These are phyloP conservation scores for Lucilia sericata DNA, from an alignment of 1,140 invertebrate genomes.

Conservation along the genomic window DNA sequence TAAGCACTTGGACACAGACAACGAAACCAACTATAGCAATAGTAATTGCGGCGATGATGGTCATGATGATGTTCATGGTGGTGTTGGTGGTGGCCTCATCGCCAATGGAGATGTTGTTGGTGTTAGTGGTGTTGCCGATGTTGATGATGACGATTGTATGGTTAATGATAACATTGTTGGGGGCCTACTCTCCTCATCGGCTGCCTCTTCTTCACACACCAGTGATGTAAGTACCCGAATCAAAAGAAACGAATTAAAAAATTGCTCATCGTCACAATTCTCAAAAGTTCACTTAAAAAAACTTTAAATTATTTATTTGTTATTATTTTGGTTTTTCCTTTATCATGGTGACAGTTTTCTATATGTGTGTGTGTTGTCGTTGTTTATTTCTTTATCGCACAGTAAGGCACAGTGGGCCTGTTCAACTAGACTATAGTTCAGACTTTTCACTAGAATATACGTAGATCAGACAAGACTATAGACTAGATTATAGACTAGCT, in stretches of 20 bases:
- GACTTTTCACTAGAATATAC: too few relatives aligned
- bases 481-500: too few relatives aligned
- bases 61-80: constrained; percentile 40
- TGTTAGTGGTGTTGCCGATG: not conserved
- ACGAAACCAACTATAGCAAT: constrained; percentile 70
- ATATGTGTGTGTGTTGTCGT: not conserved
- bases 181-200: constrained; percentile 43
- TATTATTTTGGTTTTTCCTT: not conserved
- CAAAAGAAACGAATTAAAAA: not conserved
- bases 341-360: not conserved
- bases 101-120: not conserved
- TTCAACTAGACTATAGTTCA: too few relatives aligned
- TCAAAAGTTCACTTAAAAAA: not conserved
- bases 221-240: constrained; percentile 58
- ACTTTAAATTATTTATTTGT: not conserved
- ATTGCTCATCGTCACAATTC: not conserved
- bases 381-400: too few relatives aligned
- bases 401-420: too few relatives aligned
- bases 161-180: constrained; percentile 4
- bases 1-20: constrained; percentile 86
- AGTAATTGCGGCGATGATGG: constrained; percentile 40
- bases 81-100: not conserved
- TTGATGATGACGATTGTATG: not conserved
- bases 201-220: constrained; percentile 47
- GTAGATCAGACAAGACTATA: too few relatives aligned